Base-by-base conservation (phyloP, 2,113 vertebrate genomes). In the Rhea pennata region DNA sequence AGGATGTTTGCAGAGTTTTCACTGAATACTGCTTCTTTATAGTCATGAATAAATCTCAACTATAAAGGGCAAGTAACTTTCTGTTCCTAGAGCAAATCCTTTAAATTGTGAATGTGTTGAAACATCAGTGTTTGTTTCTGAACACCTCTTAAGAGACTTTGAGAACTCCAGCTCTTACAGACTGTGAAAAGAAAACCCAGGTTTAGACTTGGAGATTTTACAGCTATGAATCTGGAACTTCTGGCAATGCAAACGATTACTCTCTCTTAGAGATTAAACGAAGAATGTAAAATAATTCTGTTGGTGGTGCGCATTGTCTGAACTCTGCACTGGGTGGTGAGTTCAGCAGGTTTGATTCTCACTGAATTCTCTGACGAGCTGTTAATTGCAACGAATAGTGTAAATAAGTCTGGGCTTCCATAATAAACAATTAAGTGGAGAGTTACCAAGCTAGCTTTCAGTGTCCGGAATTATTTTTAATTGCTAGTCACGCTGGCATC, bases 21-120 rank as follows among this genome's bases (percentile, higher is more conserved):
- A 33, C 51, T 84, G 84, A 69, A 26, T 46, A 15, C 50, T 87
- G 77, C 20, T 15, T 50, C 19, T 81, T 77, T 96, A 33, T 0
- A 71, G 85, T 94, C 80, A 53, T 22, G 15, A 91, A 79, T 84
- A 50, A 76, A 77, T 91, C 87, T 87, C 67, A 65, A 91, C 91
- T 89, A 1, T 73, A 93, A 93, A 97, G 90, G 69, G 53, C 27
- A 12, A 87, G 71, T 71, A 74, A 65, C 72, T 81, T 95, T 74
- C 64, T 36, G 39, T 71, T 92, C 83, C 95, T 96, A 53, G 84
- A 61, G 91, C 90, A 51, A 56, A 94, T 97, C 77, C 64, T 93
- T 66, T 84, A 71, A 90, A 64, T 33, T 90, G 70, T 80, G 79
- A 58, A 62, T 85, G 73, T 89, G 91, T 76, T 87, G 93, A 87